These are phyloP conservation scores for Lathamus discolor DNA, from an alignment of 2,113 vertebrate genomes.

Conservation along the genomic window DNA sequence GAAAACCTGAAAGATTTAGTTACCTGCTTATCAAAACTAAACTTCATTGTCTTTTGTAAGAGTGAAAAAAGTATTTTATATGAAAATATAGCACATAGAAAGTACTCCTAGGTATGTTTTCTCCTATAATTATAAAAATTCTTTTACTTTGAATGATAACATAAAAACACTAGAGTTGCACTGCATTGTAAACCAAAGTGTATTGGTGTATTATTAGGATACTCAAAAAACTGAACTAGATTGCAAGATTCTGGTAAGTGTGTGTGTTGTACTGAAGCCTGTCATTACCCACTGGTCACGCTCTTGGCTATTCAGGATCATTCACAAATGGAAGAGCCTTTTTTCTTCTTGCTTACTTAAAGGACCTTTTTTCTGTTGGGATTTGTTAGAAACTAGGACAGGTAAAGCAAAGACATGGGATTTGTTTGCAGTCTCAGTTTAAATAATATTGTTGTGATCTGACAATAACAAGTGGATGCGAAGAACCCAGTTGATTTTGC, in stretches of 20 bases:
- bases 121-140: neutral
- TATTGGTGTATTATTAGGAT: neutral
- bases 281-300: neutral
- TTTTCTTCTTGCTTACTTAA: neutral
- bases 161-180: neutral
- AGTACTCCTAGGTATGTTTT: neutral
- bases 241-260: neutral
- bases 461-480: neutral
- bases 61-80: neutral
- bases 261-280: neutral
- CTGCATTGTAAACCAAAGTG: neutral
- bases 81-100: neutral
- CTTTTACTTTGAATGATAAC: neutral
- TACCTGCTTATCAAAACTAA: neutral
- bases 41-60: neutral
- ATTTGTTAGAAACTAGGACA: neutral
- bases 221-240: neutral
- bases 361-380: neutral
- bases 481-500: neutral
- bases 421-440: neutral
- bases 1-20: neutral
- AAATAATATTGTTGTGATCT: neutral
- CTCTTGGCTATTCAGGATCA: neutral
- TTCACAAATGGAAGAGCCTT: neutral
- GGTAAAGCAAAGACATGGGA: neutral